Conservation (phyloP, 1,140 invertebrate species). For the Pogonomyrmex barbatus region DNA sequence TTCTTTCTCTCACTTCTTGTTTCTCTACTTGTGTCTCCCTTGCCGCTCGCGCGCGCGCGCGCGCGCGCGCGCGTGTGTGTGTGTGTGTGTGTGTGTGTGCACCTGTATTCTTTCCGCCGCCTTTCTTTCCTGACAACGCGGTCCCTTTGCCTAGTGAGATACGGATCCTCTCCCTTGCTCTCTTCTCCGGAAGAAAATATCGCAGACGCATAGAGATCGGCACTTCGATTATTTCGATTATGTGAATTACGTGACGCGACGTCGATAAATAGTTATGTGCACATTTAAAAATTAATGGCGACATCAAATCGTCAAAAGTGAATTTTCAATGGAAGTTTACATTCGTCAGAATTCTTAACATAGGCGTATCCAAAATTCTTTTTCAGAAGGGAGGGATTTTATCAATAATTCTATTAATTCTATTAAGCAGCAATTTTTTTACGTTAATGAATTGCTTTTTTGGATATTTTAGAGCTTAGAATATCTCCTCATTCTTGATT, state of each 20-base stretch:
- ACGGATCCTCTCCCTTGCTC: neutral
- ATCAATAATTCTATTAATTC: neutral
- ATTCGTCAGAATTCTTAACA: neutral
- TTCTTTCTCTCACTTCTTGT: neutral
- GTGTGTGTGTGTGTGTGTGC: neutral
- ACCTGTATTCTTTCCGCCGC: conserved; percentile 24
- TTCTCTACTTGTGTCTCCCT: neutral
- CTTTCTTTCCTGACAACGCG: conserved; percentile 33
- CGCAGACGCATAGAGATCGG: conserved; percentile 1
- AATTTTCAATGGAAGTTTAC: neutral
- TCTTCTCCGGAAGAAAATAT: neutral
- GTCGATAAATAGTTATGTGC: neutral
- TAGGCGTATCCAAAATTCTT: too few species aligned
- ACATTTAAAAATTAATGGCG: neutral
- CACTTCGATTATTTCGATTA: conserved; percentile 31
- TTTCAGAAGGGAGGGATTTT: neutral
- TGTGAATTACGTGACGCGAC: neutral
- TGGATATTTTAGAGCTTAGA: too few species aligned
- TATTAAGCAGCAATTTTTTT: too few species aligned
- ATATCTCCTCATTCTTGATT: too few species aligned
- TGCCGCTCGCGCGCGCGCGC: neutral
- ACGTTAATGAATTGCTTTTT: too few species aligned
- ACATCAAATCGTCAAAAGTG: neutral
- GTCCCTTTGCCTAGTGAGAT: conserved; percentile 30
- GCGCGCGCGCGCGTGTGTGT: too few species aligned